Conservation (phyloP, 2,113 vertebrate genomes). For the Leptocoma aspasia region DNA sequence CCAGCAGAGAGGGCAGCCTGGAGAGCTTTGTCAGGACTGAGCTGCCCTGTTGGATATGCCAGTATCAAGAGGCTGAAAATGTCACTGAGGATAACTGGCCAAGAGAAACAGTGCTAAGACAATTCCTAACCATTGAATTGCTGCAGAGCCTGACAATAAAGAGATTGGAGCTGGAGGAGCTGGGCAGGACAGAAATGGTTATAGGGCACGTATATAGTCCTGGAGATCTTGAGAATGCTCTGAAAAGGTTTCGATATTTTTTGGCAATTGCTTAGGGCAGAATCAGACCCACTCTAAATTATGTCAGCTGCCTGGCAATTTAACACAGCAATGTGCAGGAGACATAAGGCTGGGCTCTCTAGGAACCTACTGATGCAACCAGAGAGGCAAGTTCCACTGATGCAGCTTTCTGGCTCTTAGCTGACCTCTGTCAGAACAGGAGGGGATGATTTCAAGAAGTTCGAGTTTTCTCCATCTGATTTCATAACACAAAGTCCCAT, state of each 20-base stretch:
- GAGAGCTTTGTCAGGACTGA: neutral
- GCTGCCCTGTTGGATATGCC: neutral
- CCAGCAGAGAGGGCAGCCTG: neutral
- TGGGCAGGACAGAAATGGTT: neutral
- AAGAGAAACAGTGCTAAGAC: neutral
- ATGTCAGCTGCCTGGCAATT: neutral
- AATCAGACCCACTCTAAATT: neutral
- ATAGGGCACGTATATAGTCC: rapidly evolving
- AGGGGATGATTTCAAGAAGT: neutral
- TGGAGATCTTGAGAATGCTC: neutral
- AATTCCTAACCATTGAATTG: neutral
- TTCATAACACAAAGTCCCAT: neutral
- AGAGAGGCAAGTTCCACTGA: neutral
- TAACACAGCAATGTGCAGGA: neutral
- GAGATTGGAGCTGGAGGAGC: neutral
- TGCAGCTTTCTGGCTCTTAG: neutral
- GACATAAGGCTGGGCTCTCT: neutral
- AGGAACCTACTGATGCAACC: neutral
- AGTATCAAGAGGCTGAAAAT: neutral
- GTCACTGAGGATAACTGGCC: neutral
- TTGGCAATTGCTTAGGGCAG: neutral
- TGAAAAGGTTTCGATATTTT: neutral
- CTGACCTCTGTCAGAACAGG: neutral
- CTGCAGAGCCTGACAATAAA: neutral
- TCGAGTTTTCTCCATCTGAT: neutral